phyloP scores from a whole-genome alignment of 1,140 invertebrate genomes.

The Eriosoma lanigerum region DNA sequence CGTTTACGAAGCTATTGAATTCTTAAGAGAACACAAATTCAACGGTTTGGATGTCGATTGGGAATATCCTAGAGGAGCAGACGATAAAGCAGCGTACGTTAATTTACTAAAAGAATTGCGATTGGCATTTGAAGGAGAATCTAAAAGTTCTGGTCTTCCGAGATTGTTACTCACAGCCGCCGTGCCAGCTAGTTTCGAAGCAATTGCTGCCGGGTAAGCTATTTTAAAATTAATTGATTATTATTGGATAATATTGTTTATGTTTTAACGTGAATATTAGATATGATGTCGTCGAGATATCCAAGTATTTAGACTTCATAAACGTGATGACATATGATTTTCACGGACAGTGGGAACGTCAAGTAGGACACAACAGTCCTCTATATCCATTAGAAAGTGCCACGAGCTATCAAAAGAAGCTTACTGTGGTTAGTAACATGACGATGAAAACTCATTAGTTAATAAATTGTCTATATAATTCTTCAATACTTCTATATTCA shows the following conservation, averaged over 20 bases:
- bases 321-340: slow-evolving; percentile 96
- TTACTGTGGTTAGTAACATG: slow-evolving; percentile 73
- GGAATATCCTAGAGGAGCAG: slow-evolving; percentile 90
- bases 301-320: slow-evolving; percentile 90
- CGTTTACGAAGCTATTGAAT: slow-evolving; percentile 90
- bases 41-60: slow-evolving; percentile 96
- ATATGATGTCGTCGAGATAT: slow-evolving; percentile 91
- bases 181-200: slow-evolving; percentile 89
- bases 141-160: slow-evolving; percentile 71
- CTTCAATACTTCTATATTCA: background rate
- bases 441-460: background rate
- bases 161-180: slow-evolving; percentile 84
- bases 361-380: slow-evolving; percentile 89
- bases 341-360: slow-evolving; percentile 89
- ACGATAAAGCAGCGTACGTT: slow-evolving; percentile 79
- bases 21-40: slow-evolving; percentile 86
- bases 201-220: slow-evolving; percentile 78
- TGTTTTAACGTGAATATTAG: slow-evolving; percentile 55
- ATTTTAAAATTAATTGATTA: background rate
- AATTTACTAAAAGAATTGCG: slow-evolving; percentile 81
- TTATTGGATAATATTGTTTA: too few species aligned
- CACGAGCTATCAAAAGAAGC: slow-evolving; percentile 85
- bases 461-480: too few species aligned
- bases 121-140: slow-evolving; percentile 86
- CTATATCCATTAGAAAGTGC: slow-evolving; percentile 85